phyloP scores from a whole-genome alignment of 2,113 vertebrate species.

The Psettodes erumei region DNA sequence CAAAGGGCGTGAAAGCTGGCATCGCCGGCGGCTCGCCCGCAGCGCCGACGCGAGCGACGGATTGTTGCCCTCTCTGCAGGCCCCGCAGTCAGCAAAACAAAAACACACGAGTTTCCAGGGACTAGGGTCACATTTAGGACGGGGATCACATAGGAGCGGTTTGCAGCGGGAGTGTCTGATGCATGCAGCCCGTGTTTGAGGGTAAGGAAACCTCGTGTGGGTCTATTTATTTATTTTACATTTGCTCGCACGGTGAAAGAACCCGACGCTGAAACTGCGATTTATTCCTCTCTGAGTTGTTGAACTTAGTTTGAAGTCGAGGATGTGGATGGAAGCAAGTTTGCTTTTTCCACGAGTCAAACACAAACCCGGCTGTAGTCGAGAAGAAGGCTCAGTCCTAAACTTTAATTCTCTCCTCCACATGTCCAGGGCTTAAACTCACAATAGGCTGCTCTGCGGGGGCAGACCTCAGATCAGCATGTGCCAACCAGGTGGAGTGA shows the following conservation, averaged over 20 bases:
- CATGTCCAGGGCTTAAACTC: neutral
- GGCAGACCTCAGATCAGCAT: neutral
- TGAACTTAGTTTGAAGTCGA: neutral
- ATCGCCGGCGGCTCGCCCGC: conserved; percentile 42
- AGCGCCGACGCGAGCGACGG: conserved; percentile 23
- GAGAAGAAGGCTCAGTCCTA: neutral
- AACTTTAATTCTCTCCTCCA: neutral
- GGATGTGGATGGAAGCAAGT: neutral
- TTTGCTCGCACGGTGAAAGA: neutral
- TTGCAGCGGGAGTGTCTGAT: neutral
- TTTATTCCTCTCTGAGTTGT: neutral
- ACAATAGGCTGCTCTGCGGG: neutral
- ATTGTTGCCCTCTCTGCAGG: conserved; percentile 18
- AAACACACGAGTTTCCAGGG: conserved; percentile 19
- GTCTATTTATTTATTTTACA: too few species aligned
- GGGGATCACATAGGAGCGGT: neutral
- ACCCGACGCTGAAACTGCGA: neutral
- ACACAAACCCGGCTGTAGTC: too few species aligned
- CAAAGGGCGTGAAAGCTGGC: conserved; percentile 77
- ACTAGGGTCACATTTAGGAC: neutral
- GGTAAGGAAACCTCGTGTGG: neutral
- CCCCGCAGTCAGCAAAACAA: conserved; percentile 41
- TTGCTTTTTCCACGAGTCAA: too few species aligned
- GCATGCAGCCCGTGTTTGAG: neutral
- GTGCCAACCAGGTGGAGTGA: conserved; percentile 23